Evolutionary conservation across 2,113 vertebrate species (phyloP).

Genomic region (Platysteira castanea): DNA sequence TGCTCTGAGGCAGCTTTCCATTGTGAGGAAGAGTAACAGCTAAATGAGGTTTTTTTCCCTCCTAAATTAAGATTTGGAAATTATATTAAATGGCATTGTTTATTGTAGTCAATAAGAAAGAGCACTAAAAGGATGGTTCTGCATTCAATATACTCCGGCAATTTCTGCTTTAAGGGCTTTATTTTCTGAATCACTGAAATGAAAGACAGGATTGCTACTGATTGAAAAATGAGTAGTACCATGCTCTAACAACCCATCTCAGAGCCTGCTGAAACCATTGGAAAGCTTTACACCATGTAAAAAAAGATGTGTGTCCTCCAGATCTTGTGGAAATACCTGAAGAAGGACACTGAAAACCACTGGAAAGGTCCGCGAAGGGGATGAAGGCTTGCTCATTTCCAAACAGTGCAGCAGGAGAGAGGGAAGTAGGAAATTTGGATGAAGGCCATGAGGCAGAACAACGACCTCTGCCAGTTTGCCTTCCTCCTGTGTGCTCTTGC

Average conservation of each 20-base stretch:
- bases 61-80: slow-evolving; percentile 44
- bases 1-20: slow-evolving; percentile 48
- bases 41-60: background rate
- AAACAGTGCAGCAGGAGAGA: background rate
- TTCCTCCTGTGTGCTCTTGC: background rate
- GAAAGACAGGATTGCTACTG: background rate
- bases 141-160: slow-evolving; percentile 14
- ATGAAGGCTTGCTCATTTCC: background rate
- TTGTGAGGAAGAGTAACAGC: slow-evolving; percentile 20
- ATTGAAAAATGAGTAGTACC: slow-evolving; percentile 12
- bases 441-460: background rate
- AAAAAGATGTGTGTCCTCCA: rapidly evolving
- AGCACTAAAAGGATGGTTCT: slow-evolving; percentile 1
- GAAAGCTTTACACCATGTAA: background rate
- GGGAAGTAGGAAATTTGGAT: background rate
- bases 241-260: background rate
- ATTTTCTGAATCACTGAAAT: background rate
- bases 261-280: background rate
- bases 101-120: slow-evolving; percentile 18
- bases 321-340: background rate
- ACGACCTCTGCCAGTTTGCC: background rate
- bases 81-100: slow-evolving; percentile 47
- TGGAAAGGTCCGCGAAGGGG: background rate
- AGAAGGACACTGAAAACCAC: background rate
- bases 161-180: background rate